Evolutionary conservation across 1,140 invertebrate genomes (phyloP).

Genomic region (Papilio polyxenes): DNA sequence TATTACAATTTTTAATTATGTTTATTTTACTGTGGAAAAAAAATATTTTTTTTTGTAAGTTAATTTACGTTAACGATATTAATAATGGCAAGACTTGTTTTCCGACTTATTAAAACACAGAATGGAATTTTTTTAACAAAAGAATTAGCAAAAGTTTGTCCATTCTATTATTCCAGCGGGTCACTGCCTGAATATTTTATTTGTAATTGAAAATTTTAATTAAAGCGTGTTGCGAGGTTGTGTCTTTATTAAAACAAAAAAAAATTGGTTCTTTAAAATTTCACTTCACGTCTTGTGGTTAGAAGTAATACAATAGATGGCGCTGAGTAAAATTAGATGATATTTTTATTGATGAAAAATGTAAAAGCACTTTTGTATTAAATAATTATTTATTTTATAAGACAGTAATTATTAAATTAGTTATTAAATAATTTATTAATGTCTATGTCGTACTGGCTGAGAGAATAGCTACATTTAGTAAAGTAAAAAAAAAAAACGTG

Average conservation of each 20-base stretch:
- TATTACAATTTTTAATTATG: too few relatives aligned
- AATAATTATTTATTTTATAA: too few relatives aligned
- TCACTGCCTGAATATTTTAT: conserved; percentile 29
- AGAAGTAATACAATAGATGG: too few relatives aligned
- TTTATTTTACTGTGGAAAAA: too few relatives aligned
- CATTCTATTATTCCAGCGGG: neutral
- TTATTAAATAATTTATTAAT: too few relatives aligned
- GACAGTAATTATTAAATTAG: too few relatives aligned
- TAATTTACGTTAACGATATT: neutral
- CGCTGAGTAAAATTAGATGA: too few relatives aligned
- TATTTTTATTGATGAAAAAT: too few relatives aligned
- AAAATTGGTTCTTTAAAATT: neutral
- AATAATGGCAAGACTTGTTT: neutral
- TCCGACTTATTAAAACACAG: neutral
- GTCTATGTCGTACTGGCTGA: neutral
- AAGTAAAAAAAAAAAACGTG: too few relatives aligned
- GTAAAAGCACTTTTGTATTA: too few relatives aligned
- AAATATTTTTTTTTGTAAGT: neutral
- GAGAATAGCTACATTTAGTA: too few relatives aligned
- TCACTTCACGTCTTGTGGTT: neutral
- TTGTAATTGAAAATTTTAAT: conserved; percentile 29
- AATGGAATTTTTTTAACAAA: conserved; percentile 1
- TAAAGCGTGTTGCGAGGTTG: neutral
- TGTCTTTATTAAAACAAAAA: conserved; percentile 1
- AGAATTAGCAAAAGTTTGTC: neutral